phyloP scores from a whole-genome alignment of 2,113 vertebrate genomes.

The Donacobius atricapilla region DNA sequence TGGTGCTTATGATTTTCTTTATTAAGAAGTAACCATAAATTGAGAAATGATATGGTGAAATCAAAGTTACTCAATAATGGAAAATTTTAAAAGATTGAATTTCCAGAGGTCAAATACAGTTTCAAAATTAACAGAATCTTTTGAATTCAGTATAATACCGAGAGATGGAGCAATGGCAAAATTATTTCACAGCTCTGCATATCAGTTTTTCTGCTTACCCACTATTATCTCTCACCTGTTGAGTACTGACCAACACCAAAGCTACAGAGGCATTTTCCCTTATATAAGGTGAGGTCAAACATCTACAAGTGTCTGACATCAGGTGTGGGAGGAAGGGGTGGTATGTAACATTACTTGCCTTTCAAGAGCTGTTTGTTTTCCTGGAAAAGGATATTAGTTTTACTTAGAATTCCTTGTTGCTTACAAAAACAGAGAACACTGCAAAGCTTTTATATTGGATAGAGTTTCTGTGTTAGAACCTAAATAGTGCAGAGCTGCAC shows the following conservation, averaged over 20 bases:
- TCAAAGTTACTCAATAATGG: neutral
- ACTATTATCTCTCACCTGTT: neutral
- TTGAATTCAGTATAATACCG: neutral
- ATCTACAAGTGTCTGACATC: neutral
- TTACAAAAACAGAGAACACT: neutral
- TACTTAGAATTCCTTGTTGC: neutral
- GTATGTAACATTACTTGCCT: neutral
- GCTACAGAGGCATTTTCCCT: neutral
- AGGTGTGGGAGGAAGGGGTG: fast-evolving
- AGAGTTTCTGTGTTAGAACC: neutral
- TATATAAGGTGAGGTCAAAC: neutral
- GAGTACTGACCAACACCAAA: neutral
- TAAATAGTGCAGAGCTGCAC: neutral
- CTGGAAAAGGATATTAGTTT: neutral
- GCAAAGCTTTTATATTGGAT: neutral
- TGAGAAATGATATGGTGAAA: neutral
- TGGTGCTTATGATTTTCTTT: neutral
- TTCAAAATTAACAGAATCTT: neutral
- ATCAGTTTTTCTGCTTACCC: neutral
- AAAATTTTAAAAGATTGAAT: neutral
- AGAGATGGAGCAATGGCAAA: neutral
- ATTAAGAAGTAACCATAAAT: neutral
- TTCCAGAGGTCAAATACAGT: neutral
- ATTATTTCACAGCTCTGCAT: neutral
- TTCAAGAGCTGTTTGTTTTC: neutral